Conservation (phyloP, 2,113 vertebrate genomes). For the Pteropus alecto region DNA sequence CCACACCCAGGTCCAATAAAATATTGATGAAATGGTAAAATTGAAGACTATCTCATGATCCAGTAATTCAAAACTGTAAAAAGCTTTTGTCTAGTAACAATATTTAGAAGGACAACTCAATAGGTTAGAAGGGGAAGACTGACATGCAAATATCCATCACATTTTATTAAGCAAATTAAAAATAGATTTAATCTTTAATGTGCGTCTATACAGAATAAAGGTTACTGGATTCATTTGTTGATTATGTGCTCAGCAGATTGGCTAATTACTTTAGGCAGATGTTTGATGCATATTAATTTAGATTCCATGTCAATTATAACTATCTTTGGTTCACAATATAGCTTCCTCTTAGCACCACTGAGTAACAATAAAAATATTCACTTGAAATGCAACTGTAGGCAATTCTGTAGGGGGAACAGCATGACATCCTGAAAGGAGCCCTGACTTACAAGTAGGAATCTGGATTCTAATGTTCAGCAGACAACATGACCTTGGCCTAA, state of each 20-base stretch:
- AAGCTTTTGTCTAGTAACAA: constrained; percentile 6
- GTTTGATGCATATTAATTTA: constrained; percentile 47
- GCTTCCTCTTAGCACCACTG: not conserved
- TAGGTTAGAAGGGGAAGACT: constrained; percentile 40
- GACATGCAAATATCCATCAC: constrained; percentile 55
- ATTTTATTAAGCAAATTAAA: constrained; percentile 69
- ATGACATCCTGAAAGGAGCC: not conserved
- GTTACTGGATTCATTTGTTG: constrained; percentile 51
- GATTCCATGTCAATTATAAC: not conserved
- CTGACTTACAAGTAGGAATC: not conserved
- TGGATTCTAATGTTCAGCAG: not conserved
- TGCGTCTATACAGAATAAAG: constrained; percentile 53
- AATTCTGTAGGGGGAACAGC: not conserved
- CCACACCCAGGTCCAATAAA: constrained; percentile 29
- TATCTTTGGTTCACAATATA: not conserved
- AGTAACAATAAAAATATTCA: not conserved
- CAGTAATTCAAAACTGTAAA: constrained; percentile 33
- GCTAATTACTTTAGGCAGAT: constrained; percentile 60
- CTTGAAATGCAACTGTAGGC: not conserved
- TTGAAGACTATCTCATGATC: not conserved
- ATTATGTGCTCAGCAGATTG: constrained; percentile 38
- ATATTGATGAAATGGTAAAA: constrained; percentile 39
- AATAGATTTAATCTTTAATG: constrained; percentile 65
- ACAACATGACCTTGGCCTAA: not conserved
- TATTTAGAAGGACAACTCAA: constrained; percentile 58